Base-by-base conservation (phyloP, 2,113 vertebrate genomes). In the Azemiops feae region DNA sequence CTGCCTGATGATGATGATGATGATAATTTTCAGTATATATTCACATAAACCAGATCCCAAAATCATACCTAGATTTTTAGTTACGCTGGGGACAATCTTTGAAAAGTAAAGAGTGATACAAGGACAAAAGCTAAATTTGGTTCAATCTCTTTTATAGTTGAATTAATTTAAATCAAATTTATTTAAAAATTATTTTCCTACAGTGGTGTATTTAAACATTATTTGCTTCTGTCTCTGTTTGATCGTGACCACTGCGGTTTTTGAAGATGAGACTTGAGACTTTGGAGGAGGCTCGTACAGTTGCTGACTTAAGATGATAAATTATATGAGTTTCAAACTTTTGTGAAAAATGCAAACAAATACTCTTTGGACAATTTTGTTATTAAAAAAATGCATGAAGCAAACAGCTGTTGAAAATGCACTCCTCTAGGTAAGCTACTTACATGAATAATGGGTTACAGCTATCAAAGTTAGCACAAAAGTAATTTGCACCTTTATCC, bases 401-500 rank as follows among this genome's bases (percentile, higher is more conserved):
- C 20, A 93, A 90, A 16, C 58, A 91, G 89, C 45, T 74, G 92
- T 57, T 52, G 88, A 43, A 88, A 7, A 34, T 85, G 43, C 93
- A 74, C 27, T 89, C 92, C 53, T 81, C 10, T 16, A 86, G 9
- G 30, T 1, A 52, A 74, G 89, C 57, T 52, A 9, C 3, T 92
- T 3, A 1, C 54, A 85, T 69, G 58, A 90, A 87, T 11, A 86
- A 53, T 34, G 0, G 1, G 23, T 52, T 92, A 34, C 94, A 39
- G 45, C 57, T 89, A 30, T 5, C 90, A 11, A 57, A 30, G 30
- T 86, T 9, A 85, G 54, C 86, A 43, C 20, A 34, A 57, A 52
- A 39, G 52, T 54, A 4, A 18, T 55, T 58, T 3, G 39, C 23
- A 34, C 23, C 11, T 91, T 64, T 43, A 91, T 69, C 58, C 54